Base-by-base conservation (phyloP, 1,140 invertebrate species). In the Drosophila triauraria region DNA sequence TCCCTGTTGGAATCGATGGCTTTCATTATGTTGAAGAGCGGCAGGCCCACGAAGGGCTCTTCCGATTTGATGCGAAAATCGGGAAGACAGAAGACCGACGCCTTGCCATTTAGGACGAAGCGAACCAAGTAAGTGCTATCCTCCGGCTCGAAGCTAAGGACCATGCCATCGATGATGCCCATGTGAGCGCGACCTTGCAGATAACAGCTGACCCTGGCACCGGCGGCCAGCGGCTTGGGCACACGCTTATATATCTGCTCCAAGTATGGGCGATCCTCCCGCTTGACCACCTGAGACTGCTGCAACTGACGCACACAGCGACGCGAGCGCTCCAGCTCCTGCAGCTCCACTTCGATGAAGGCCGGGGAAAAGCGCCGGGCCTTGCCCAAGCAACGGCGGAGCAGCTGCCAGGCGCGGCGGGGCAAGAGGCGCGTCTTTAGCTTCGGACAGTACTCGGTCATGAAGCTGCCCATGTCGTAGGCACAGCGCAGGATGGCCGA, bases 301-400 rank as follows among this genome's bases (percentile, higher is more conserved):
- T 83, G 84, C 62, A 78, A 44, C 17, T 57, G 42, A 0, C 76
- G 77, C 20, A 87, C 46, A 27, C 64, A 50, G 5, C 43, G 44
- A 0, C 77, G 58, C 0, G 25, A 12, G 4, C 59, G 50, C 27
- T 77, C 54, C 20, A 75, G 0, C 1, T 75, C 65, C 5, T 23
- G 4, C 0, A 62, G 70, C 12, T 87, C 84, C 4, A 8, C 7
- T 2, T 50, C 56, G 13, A 87, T 75, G 20, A 88, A 87, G 3
- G 77, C 59, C 6, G 47, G 4, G 1, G 84, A 84, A 20, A 80
- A 87, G 4, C 80, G 84, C 0, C 84, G 77, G 1, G 84, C 53
- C 56, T 75, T 87, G n/a, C 84, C 84, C 74, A 80, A 63, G 1
- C 25, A 35, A 0, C 80, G 69, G 2, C 84, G 77, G 0, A 87